Conservation (phyloP, 2,797 vertebrate species). For the Todus mexicanus region DNA sequence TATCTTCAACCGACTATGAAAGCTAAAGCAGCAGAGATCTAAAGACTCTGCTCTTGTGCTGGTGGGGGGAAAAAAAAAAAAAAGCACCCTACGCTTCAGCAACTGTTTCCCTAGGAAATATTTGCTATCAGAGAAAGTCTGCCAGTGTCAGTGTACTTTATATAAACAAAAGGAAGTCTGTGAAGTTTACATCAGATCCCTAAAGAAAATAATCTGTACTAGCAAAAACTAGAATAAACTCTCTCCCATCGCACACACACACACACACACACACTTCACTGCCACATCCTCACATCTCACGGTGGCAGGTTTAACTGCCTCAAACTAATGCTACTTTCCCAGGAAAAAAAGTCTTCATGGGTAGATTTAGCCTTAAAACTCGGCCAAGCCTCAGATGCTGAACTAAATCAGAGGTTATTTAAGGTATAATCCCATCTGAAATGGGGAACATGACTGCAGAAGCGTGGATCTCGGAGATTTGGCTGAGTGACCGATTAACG, state of each 20-base stretch:
- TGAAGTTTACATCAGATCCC: background rate
- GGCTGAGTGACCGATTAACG: background rate
- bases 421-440: background rate
- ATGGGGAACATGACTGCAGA: background rate
- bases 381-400: background rate
- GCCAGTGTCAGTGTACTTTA: background rate
- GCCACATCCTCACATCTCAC: background rate
- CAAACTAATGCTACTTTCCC: background rate
- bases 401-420: background rate
- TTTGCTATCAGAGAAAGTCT: background rate
- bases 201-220: slow-evolving; percentile 18
- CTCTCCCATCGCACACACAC: background rate
- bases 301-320: background rate
- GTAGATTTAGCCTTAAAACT: background rate
- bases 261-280: background rate
- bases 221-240: background rate
- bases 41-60: background rate
- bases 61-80: background rate
- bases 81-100: background rate
- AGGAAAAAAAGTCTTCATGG: background rate
- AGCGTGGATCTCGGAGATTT: fast-evolving
- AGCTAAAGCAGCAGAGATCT: background rate
- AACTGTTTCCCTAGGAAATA: background rate
- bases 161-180: slow-evolving; percentile 27
- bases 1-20: background rate